Evolutionary conservation across 2,113 vertebrate species (phyloP).

Genomic region (Puma concolor): DNA sequence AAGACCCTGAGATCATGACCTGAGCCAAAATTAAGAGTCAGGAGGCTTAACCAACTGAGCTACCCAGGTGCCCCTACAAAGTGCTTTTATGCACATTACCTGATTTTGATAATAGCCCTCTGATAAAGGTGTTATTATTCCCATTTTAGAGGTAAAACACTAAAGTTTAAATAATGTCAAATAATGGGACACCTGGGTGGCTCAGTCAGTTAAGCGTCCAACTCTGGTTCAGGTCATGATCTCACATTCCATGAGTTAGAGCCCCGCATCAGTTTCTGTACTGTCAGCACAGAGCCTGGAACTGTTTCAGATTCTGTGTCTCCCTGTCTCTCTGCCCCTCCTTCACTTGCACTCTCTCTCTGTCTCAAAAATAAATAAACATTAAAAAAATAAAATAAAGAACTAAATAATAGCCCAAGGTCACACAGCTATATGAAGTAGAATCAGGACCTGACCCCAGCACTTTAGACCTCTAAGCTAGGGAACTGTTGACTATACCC

Average conservation of each 20-base stretch:
- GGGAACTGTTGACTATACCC: neutral
- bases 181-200: neutral
- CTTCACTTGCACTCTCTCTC: no score
- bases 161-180: constrained; percentile 26
- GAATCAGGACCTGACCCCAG: neutral
- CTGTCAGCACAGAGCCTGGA: no score
- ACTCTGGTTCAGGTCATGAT: no score
- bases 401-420: constrained; percentile 17
- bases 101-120: constrained; percentile 34
- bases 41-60: no score
- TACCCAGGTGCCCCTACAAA: neutral
- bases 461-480: neutral
- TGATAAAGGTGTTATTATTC: neutral
- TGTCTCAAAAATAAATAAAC: no score
- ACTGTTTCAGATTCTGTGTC: no score
- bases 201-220: no score
- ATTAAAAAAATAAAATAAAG: neutral
- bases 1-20: no score
- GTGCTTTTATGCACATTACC: neutral
- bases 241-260: no score
- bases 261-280: no score
- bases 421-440: neutral
- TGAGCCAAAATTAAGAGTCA: no score
- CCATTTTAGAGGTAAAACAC: constrained; percentile 35
- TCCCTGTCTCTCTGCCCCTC: no score